Evolutionary conservation across 2,888 invertebrate species (phyloP).

Genomic region (Clostera curtula): DNA sequence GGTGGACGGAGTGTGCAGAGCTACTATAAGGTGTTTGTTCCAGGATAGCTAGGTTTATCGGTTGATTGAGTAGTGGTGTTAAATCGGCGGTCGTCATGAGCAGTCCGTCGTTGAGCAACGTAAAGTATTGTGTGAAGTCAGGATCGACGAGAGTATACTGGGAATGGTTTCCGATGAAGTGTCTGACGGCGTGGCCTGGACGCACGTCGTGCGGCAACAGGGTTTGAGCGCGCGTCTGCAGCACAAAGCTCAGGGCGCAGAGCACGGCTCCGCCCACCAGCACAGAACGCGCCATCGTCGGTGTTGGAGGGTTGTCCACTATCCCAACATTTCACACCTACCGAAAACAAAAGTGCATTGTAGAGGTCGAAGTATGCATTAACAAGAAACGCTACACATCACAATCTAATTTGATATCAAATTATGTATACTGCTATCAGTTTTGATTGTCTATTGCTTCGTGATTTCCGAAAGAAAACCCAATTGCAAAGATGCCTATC

Average conservation of each 20-base stretch:
- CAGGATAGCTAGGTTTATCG: conserved; percentile 86
- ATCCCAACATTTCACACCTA: conserved; percentile 64
- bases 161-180: conserved; percentile 77
- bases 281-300: conserved; percentile 55
- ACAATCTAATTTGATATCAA: too few species aligned
- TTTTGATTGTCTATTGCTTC: too few species aligned
- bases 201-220: conserved; percentile 92
- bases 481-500: too few species aligned
- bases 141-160: conserved; percentile 80
- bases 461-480: too few species aligned
- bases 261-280: conserved; percentile 58
- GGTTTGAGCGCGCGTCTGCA: conserved; percentile 59
- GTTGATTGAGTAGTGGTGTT: conserved; percentile 85
- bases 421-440: too few species aligned
- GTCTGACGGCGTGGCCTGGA: conserved; percentile 90
- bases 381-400: too few species aligned
- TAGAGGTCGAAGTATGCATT: conserved; percentile 1
- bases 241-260: conserved; percentile 46
- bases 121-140: conserved; percentile 89
- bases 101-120: conserved; percentile 89
- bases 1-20: conserved; percentile 84
- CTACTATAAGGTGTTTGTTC: conserved; percentile 88
- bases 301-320: conserved; percentile 28
- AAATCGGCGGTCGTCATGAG: conserved; percentile 94
- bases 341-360: conserved; percentile 25